Evolutionary conservation across 2,888 invertebrate genomes (phyloP).

Genomic region (Girardia tigrina): DNA sequence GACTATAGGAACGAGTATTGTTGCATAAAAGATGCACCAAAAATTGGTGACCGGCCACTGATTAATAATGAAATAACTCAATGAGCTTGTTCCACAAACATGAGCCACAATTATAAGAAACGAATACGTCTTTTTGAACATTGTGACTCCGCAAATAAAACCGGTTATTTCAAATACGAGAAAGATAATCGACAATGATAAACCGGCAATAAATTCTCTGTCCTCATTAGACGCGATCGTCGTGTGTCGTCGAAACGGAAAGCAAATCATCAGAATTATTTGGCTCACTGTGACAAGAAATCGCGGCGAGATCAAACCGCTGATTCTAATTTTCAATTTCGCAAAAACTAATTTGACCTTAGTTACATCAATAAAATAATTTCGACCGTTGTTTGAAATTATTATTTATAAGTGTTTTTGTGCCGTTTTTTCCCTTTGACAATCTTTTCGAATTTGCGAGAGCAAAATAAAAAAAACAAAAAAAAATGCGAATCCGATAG

Average conservation of each 20-base stretch:
- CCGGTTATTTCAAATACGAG: not conserved
- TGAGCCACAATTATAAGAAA: not conserved
- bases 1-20: not conserved
- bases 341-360: not conserved
- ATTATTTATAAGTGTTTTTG: no score
- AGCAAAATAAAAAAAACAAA: no score
- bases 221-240: not conserved
- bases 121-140: conserved; percentile 3
- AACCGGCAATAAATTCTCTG: not conserved
- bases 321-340: not conserved
- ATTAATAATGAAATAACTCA: not conserved
- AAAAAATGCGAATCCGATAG: no score
- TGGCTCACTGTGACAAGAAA: not conserved
- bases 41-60: not conserved
- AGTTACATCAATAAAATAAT: no score
- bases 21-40: not conserved
- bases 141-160: not conserved
- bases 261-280: not conserved
- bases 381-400: no score
- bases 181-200: not conserved
- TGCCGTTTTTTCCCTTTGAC: no score
- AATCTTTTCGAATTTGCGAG: no score
- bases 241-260: no score
- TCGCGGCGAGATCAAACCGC: not conserved
- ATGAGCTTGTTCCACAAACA: not conserved